Conservation (phyloP, 2,888 invertebrate genomes). For the Drosophila mulleri region DNA sequence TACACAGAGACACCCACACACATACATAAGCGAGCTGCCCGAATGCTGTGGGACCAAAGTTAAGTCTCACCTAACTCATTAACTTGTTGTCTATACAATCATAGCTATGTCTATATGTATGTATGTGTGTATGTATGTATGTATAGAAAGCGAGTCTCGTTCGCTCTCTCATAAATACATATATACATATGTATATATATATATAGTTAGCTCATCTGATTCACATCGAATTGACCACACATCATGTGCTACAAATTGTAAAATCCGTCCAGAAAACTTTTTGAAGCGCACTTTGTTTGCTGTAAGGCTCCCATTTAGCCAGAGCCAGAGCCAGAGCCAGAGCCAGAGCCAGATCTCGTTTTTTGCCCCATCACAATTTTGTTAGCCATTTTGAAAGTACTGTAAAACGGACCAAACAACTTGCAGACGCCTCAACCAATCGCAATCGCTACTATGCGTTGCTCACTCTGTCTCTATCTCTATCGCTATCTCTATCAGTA, state of each 20-base stretch:
- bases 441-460: neutral
- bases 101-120: neutral
- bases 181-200: neutral
- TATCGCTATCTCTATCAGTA: too few relatives aligned
- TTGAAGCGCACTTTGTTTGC: conserved; percentile 67
- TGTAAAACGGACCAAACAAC: conserved; percentile 46
- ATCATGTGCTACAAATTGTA: conserved; percentile 75
- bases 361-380: conserved; percentile 12
- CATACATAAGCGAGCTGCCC: conserved; percentile 1
- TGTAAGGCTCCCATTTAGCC: neutral
- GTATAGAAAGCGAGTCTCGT: conserved; percentile 1
- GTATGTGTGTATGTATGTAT: neutral
- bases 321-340: neutral
- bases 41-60: conserved; percentile 8
- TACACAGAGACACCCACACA: conserved; percentile 12
- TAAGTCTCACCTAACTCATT: conserved; percentile 6
- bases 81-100: conserved; percentile 5
- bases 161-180: neutral
- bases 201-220: conserved; percentile 17
- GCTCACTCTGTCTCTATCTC: neutral
- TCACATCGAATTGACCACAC: conserved; percentile 48
- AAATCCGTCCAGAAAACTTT: conserved; percentile 78
- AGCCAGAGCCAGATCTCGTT: neutral
- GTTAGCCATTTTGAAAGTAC: conserved; percentile 8
- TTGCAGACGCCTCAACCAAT: conserved; percentile 24